These are phyloP conservation scores for Sporophila hypoxantha DNA, from an alignment of 2,113 vertebrate genomes.

Conservation along the genomic window DNA sequence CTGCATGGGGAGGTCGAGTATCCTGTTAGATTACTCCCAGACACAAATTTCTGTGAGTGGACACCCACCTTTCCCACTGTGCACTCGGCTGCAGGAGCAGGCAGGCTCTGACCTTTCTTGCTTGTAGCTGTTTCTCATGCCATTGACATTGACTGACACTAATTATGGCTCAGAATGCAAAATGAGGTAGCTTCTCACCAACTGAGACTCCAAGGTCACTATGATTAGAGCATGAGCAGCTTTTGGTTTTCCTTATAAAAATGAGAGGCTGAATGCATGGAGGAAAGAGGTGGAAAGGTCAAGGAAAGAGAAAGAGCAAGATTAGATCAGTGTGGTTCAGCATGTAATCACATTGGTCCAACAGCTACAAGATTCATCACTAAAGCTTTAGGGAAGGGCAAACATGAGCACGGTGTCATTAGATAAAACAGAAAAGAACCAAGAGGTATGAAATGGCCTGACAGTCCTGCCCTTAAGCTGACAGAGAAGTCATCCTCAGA, in stretches of 20 bases:
- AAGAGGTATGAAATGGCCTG: neutral
- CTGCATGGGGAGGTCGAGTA: conserved; percentile 12
- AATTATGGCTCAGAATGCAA: conserved; percentile 62
- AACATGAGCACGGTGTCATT: neutral
- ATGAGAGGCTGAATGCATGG: conserved; percentile 1
- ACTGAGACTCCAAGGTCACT: conserved; percentile 58
- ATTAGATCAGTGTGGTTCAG: conserved; percentile 17
- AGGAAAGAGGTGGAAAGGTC: conserved; percentile 27
- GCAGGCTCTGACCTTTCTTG: conserved; percentile 15
- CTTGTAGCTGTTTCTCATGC: conserved; percentile 4
- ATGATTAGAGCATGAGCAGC: conserved; percentile 24
- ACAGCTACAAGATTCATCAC: neutral
- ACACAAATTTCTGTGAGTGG: neutral
- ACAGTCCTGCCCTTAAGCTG: neutral
- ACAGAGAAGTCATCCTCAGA: neutral
- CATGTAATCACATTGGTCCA: neutral
- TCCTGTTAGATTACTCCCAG: neutral
- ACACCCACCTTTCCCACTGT: neutral
- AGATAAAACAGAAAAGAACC: neutral
- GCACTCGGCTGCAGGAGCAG: conserved; percentile 3
- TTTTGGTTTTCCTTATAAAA: conserved; percentile 31
- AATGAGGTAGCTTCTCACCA: conserved; percentile 42
- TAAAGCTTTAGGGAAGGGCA: conserved; percentile 7
- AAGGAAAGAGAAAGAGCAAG: conserved; percentile 13
- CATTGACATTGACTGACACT: conserved; percentile 56